Percentiles rank a stretch among this genome's conserved stretches.
Evolutionary conservation across 2,113 vertebrate species (phyloP).

Genomic region (Seriola rivoliana): DNA sequence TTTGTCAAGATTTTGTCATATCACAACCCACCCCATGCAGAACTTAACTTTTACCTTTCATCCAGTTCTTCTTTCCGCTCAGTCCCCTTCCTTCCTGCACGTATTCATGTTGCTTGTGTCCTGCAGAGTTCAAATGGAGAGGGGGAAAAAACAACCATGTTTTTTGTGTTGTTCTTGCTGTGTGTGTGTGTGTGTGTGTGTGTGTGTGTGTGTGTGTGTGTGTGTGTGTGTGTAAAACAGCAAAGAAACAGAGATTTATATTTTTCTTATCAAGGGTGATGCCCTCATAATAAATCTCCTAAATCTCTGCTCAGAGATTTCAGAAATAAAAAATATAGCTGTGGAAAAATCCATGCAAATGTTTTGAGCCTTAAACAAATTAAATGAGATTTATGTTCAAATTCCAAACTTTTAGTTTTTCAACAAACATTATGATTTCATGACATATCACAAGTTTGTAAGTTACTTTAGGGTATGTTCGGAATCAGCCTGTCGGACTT

Average conservation of each 20-base stretch:
- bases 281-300: background rate
- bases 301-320: background rate
- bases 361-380: background rate
- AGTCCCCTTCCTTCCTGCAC: slow-evolving; percentile 9
- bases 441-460: no score
- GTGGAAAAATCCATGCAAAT: background rate
- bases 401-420: background rate
- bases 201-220: background rate
- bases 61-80: background rate
- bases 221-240: background rate
- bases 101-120: slow-evolving; percentile 20
- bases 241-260: background rate
- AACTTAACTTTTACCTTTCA: background rate
- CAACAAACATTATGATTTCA: no score
- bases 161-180: background rate
- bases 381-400: background rate
- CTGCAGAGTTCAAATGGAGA: slow-evolving; percentile 32
- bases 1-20: background rate
- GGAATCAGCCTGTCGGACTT: no score
- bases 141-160: slow-evolving; percentile 18
- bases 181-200: background rate
- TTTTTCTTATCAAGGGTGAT: background rate
- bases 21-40: background rate
- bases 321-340: background rate
- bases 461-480: no score